phyloP scores from a whole-genome alignment of 2,797 vertebrate genomes.

The Limnodromus scolopaceus region DNA sequence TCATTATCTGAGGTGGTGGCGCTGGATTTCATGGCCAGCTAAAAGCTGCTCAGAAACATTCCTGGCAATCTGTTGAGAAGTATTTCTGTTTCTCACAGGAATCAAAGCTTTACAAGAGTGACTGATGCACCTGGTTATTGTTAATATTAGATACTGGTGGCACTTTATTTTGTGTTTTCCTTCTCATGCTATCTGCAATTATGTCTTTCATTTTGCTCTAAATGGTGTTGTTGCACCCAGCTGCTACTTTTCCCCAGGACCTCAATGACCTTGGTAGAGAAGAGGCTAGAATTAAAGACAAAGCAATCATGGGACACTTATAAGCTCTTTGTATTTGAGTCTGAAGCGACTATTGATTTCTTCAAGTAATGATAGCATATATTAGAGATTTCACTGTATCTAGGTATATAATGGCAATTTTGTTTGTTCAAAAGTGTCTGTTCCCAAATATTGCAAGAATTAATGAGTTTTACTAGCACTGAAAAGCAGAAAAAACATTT shows the following conservation, averaged over 20 bases:
- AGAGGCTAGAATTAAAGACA: neutral
- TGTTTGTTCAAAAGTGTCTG: neutral
- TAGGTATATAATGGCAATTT: neutral
- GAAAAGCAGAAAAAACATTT: neutral
- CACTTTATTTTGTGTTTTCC: neutral
- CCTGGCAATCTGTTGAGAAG: neutral
- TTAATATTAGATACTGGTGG: neutral
- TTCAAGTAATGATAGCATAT: neutral
- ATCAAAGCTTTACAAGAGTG: neutral
- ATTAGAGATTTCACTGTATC: neutral
- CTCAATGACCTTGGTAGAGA: neutral
- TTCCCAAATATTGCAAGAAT: neutral
- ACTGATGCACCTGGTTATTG: neutral
- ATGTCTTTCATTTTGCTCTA: neutral
- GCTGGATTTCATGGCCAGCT: neutral
- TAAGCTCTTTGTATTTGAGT: neutral
- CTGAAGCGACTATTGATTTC: neutral
- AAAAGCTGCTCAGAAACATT: neutral
- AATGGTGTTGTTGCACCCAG: neutral
- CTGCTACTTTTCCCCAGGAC: neutral
- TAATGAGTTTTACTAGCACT: neutral
- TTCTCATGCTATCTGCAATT: neutral
- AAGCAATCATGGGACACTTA: neutral
- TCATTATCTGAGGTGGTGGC: neutral
- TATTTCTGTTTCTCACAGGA: neutral